Conservation (phyloP, 2,888 invertebrate species). For the Harpalus rubripes region DNA sequence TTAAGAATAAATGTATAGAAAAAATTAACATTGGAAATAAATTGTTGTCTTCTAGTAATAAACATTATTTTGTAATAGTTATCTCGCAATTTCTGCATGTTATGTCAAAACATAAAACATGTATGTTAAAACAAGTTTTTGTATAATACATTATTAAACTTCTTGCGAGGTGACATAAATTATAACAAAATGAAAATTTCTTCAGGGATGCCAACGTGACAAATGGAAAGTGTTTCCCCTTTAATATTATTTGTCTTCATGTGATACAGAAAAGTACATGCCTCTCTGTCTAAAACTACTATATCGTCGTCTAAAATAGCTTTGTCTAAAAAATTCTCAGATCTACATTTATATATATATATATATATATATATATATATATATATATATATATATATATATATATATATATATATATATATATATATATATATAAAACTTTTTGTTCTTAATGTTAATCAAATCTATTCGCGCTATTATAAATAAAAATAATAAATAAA, state of each 20-base stretch:
- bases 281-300: too few relatives aligned
- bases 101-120: conserved; percentile 22
- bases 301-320: too few relatives aligned
- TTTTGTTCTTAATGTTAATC: too few relatives aligned
- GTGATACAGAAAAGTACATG: conserved; percentile 25
- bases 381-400: too few relatives aligned
- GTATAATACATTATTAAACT: conserved; percentile 31
- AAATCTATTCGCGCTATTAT: too few relatives aligned
- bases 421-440: too few relatives aligned
- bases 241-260: conserved; percentile 54
- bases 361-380: too few relatives aligned
- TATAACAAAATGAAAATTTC: conserved; percentile 50
- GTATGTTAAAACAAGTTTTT: conserved; percentile 33
- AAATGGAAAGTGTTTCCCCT: conserved; percentile 40
- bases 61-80: conserved; percentile 4
- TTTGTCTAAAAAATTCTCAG: too few relatives aligned
- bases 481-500: too few relatives aligned
- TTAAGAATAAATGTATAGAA: conserved; percentile 19
- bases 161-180: conserved; percentile 43
- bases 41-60: conserved; percentile 15
- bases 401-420: too few relatives aligned
- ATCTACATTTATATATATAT: too few relatives aligned
- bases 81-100: conserved; percentile 9
- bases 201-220: conserved; percentile 43
- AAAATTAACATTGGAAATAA: conserved; percentile 23